Conservation (phyloP, 2,888 invertebrate species). For the Tetrapedia diversipes region DNA sequence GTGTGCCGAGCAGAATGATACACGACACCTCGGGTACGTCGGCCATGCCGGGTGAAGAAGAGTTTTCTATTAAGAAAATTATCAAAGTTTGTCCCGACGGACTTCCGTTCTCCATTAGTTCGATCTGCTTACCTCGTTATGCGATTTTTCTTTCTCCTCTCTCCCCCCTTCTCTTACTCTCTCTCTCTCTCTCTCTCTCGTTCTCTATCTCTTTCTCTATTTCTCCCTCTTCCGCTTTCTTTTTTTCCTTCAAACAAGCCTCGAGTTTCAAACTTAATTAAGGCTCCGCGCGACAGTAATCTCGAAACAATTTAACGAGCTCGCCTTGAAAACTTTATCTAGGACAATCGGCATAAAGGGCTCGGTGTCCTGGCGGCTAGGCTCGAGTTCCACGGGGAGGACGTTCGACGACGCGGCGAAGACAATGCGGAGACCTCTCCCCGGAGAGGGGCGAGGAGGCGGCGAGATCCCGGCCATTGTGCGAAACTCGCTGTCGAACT, state of each 20-base stretch:
- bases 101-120: slow-evolving; percentile 27
- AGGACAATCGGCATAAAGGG: slow-evolving; percentile 66
- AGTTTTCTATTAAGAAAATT: slow-evolving; percentile 9
- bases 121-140: slow-evolving; percentile 26
- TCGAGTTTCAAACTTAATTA: slow-evolving; percentile 63
- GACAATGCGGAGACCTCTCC: slow-evolving; percentile 71
- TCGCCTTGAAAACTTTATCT: slow-evolving; percentile 62
- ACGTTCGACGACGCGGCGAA: slow-evolving; percentile 63
- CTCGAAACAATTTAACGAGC: slow-evolving; percentile 66
- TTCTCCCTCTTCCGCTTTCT: no score
- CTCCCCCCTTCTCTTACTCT: neutral
- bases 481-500: slow-evolving; percentile 75
- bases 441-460: slow-evolving; percentile 40
- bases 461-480: slow-evolving; percentile 75
- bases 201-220: no score
- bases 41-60: no score
- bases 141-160: neutral
- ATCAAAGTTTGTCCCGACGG: slow-evolving; percentile 39
- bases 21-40: no score
- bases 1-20: neutral
- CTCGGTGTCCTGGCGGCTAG: slow-evolving; percentile 41
- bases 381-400: slow-evolving; percentile 41
- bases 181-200: no score
- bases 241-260: slow-evolving; percentile 25
- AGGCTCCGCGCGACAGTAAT: slow-evolving; percentile 51